Evolutionary conservation across 53 echinoderm and acorn worm species (phyloP).

Genomic region (Hippasteria phrygiana): DNA sequence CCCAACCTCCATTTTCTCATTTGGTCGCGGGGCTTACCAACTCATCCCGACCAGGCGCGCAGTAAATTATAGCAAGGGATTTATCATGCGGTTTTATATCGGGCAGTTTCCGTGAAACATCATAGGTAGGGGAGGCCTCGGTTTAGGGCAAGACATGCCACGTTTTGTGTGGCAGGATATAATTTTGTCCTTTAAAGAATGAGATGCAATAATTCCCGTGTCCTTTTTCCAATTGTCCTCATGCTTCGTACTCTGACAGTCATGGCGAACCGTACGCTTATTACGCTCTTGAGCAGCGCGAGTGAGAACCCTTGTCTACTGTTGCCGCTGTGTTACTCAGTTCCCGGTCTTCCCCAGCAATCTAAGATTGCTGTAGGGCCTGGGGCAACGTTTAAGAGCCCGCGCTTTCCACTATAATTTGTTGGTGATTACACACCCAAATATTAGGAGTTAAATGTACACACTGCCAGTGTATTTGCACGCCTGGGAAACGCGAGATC

Average conservation of each 20-base stretch:
- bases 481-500: slow-evolving; percentile 37
- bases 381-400: slow-evolving; percentile 61
- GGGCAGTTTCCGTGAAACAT: slow-evolving; percentile 7
- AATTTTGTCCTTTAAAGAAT: neutral
- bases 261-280: neutral
- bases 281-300: slow-evolving; percentile 13
- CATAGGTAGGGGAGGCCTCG: slow-evolving; percentile 2
- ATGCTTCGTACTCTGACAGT: neutral
- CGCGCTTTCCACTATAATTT: slow-evolving; percentile 58
- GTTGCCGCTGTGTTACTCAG: slow-evolving; percentile 28
- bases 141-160: slow-evolving; percentile 5
- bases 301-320: slow-evolving; percentile 20
- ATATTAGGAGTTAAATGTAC: slow-evolving; percentile 56
- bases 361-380: slow-evolving; percentile 58
- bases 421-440: slow-evolving; percentile 62
- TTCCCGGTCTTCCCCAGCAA: slow-evolving; percentile 20
- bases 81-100: neutral
- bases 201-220: slow-evolving; percentile 13
- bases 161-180: neutral
- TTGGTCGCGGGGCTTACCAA: slow-evolving; percentile 8
- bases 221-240: neutral
- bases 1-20: slow-evolving; percentile 25
- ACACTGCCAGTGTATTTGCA: slow-evolving; percentile 57
- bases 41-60: slow-evolving; percentile 10
- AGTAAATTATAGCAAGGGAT: slow-evolving; percentile 38